Evolutionary conservation across 2,888 invertebrate genomes (phyloP).

Genomic region (Meandrusa payeni): DNA sequence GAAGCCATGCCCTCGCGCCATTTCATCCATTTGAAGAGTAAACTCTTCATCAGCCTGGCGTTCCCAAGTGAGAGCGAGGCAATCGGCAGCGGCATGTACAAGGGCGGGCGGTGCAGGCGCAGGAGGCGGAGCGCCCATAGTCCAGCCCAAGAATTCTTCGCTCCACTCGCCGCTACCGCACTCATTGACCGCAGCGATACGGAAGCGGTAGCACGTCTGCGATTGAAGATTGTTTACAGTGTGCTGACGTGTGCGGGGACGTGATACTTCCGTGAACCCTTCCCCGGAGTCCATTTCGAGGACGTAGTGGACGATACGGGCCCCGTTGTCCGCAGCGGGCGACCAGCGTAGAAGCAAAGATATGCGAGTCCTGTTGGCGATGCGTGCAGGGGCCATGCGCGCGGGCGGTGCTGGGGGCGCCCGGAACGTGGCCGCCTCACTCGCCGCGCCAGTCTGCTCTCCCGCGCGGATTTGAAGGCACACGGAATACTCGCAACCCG

Average conservation of each 20-base stretch:
- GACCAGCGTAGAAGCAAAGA: conserved; percentile 86
- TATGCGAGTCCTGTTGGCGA: conserved; percentile 86
- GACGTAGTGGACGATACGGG: conserved; percentile 87
- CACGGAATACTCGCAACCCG: conserved; percentile 93
- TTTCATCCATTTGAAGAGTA: conserved; percentile 89
- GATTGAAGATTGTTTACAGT: conserved; percentile 88
- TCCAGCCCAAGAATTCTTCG: conserved; percentile 84
- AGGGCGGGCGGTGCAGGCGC: conserved; percentile 89
- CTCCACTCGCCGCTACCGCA: conserved; percentile 88
- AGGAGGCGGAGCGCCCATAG: conserved; percentile 89
- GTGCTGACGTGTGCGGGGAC: conserved; percentile 88
- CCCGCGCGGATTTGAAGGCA: conserved; percentile 89
- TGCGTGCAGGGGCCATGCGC: conserved; percentile 85
- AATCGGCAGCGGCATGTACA: conserved; percentile 81
- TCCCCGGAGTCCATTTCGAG: conserved; percentile 89
- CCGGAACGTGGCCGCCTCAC: conserved; percentile 89
- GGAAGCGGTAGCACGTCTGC: conserved; percentile 90
- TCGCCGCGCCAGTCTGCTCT: conserved; percentile 86
- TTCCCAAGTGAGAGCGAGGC: conserved; percentile 88
- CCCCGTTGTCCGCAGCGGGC: conserved; percentile 89
- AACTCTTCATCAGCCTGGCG: conserved; percentile 90
- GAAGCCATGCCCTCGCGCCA: conserved; percentile 87
- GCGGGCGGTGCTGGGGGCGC: conserved; percentile 92
- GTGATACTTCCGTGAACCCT: conserved; percentile 86
- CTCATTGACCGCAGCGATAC: conserved; percentile 91